Evolutionary conservation across 2,888 invertebrate genomes (phyloP), one percentile per base, ranked within the genome.

Genomic region (Cartodere bifasciata): DNA sequence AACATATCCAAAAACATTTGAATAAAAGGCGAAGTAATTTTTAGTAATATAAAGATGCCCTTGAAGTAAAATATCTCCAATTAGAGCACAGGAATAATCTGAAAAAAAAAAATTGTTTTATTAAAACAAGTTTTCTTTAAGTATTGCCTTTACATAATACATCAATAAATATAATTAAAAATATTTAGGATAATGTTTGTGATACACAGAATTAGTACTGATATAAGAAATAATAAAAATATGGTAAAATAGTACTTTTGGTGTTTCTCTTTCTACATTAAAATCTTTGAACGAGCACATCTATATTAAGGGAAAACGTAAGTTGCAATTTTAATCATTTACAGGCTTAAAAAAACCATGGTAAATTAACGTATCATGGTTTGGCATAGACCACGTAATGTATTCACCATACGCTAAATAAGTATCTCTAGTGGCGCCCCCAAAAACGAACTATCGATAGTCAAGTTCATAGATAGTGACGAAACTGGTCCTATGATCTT

Each of bases 1-100:
- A 43, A 90, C 85, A 62, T 88, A 86, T 51, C 91, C 91, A 59
- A 91, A 88, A 36, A 94, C 90, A 60, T 91, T 91, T 40, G 92
- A 91, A 63, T 92, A 88, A 68, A 92, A 92, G 47, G 90, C 91
- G 65, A 92, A 88, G 65, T 88, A 88, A 58, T 90, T 87, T 55
- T 84, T 81, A 40, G 91, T 90, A 55, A 92, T 87, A 65, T 91
- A 92, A 46, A 94, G 72, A 56, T 87, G 83, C 32, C 92, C 92
- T 66, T 92, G 92, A 13, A 92, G 72, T 30, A 92, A 65, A 47
- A 91, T 86, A 60, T 92, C 92, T 39, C 86, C 85, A 38, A 90
- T 83, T 48, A 90, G 71, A 37, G 91, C 91, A 63, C 91, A 91
- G 26, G 88, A 86, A 66, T 85, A 92, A 68, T 87, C 83, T 83